Conservation (phyloP, 2,888 invertebrate species). For the Amorpha juglandis region DNA sequence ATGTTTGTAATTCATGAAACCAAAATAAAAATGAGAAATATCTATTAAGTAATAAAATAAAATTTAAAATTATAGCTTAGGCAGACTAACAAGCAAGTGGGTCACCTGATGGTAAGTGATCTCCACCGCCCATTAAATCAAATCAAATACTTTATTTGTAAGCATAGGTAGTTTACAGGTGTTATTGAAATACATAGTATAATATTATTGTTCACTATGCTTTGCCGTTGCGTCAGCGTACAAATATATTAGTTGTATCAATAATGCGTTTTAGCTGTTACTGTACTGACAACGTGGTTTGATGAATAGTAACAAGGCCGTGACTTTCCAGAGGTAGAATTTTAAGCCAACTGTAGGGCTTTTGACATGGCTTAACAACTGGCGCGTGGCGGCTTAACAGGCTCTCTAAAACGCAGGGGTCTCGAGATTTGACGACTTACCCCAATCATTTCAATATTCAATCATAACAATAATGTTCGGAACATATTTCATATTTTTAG, state of each 20-base stretch:
- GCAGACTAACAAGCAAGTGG: too few relatives aligned
- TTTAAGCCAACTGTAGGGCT: conserved; percentile 11
- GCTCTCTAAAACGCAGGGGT: background rate
- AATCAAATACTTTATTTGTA: too few relatives aligned
- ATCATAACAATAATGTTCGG: too few relatives aligned
- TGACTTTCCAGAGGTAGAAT: conserved; percentile 1
- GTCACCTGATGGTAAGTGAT: too few relatives aligned
- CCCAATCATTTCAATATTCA: background rate
- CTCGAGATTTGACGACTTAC: conserved; percentile 4
- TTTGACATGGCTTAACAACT: conserved; percentile 16
- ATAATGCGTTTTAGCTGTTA: background rate
- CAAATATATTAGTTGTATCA: background rate
- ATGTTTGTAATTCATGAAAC: background rate
- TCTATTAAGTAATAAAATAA: too few relatives aligned
- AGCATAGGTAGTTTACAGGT: too few relatives aligned
- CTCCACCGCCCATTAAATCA: too few relatives aligned
- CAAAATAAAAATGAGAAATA: background rate
- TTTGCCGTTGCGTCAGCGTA: too few relatives aligned
- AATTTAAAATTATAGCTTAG: too few relatives aligned
- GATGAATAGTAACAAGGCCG: background rate
- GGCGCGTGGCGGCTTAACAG: conserved; percentile 14
- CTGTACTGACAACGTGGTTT: background rate
- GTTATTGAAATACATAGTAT: too few relatives aligned
- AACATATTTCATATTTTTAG: background rate
- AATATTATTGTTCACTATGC: too few relatives aligned